These are phyloP conservation scores for Lamproptera curius DNA, from an alignment of 2,888 invertebrate genomes.

Conservation along the genomic window DNA sequence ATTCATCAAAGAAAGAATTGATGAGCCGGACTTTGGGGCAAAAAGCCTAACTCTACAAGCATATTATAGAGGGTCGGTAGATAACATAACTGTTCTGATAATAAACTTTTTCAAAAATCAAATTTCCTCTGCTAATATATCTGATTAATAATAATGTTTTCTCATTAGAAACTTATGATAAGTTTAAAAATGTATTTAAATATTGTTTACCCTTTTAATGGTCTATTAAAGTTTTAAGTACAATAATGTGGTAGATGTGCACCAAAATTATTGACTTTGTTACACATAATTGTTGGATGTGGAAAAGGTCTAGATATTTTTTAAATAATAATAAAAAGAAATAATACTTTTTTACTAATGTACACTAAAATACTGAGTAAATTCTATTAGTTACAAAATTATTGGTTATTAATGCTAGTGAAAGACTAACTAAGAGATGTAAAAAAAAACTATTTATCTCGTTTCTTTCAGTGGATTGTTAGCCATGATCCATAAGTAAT, in stretches of 20 bases:
- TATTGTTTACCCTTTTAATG: not conserved
- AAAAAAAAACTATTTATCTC: too few relatives aligned
- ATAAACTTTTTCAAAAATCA: conserved; percentile 85
- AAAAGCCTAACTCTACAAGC: conserved; percentile 94
- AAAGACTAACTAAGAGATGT: too few relatives aligned
- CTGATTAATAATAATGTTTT: conserved; percentile 29
- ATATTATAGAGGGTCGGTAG: conserved; percentile 93
- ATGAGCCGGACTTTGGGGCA: conserved; percentile 93
- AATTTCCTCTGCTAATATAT: conserved; percentile 40
- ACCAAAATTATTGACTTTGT: not conserved
- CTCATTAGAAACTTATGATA: not conserved
- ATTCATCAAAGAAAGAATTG: conserved; percentile 90
- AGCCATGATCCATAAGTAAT: too few relatives aligned
- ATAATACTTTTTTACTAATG: too few relatives aligned
- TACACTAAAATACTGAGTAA: too few relatives aligned
- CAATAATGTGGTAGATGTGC: conserved; percentile 2
- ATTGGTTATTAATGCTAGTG: too few relatives aligned
- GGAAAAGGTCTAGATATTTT: too few relatives aligned
- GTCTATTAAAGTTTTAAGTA: not conserved
- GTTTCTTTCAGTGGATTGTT: too few relatives aligned
- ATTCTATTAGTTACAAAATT: too few relatives aligned
- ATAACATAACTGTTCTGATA: conserved; percentile 96
- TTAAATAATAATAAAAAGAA: too few relatives aligned
- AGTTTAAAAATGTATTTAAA: conserved; percentile 3
- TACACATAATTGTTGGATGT: too few relatives aligned